phyloP scores from a whole-genome alignment of 2,888 invertebrate species.

The Hirtodrosophila cameraria region DNA sequence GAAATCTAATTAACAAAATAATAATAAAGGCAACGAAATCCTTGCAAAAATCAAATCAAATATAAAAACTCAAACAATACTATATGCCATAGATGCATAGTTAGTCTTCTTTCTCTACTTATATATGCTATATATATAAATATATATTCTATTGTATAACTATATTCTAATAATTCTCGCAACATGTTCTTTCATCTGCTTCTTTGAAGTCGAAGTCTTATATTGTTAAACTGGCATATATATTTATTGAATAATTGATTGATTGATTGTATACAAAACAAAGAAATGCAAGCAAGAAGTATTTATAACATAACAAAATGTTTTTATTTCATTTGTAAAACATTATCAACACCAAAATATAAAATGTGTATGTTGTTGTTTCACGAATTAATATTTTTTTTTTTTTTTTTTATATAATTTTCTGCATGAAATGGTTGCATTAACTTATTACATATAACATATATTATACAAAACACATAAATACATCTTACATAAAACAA shows the following conservation, averaged over 20 bases:
- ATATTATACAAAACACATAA: slow-evolving; percentile 37
- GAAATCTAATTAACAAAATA: slow-evolving; percentile 30
- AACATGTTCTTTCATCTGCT: slow-evolving; percentile 70
- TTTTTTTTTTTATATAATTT: slow-evolving; percentile 16
- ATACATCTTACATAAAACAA: slow-evolving; percentile 51
- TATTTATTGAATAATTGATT: slow-evolving; percentile 49
- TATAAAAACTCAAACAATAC: slow-evolving; percentile 22
- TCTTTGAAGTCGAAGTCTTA: slow-evolving; percentile 53
- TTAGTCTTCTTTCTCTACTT: slow-evolving; percentile 49
- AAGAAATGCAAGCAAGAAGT: slow-evolving; percentile 32
- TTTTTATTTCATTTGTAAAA: slow-evolving; percentile 46
- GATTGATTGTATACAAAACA: slow-evolving; percentile 44
- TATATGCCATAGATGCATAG: slow-evolving; percentile 60
- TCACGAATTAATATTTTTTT: slow-evolving; percentile 63
- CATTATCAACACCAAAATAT: slow-evolving; percentile 44
- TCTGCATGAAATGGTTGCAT: slow-evolving; percentile 71
- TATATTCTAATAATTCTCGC: slow-evolving; percentile 58
- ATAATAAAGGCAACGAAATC: slow-evolving; percentile 71
- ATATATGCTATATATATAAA: slow-evolving; percentile 49
- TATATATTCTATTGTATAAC: slow-evolving; percentile 38
- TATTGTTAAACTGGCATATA: slow-evolving; percentile 67
- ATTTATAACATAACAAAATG: slow-evolving; percentile 46
- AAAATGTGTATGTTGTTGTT: slow-evolving; percentile 48
- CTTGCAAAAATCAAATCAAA: slow-evolving; percentile 56
- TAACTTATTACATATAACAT: slow-evolving; percentile 66